phyloP scores from a whole-genome alignment of 2,113 vertebrate species.

The Podarcis cretensis region DNA sequence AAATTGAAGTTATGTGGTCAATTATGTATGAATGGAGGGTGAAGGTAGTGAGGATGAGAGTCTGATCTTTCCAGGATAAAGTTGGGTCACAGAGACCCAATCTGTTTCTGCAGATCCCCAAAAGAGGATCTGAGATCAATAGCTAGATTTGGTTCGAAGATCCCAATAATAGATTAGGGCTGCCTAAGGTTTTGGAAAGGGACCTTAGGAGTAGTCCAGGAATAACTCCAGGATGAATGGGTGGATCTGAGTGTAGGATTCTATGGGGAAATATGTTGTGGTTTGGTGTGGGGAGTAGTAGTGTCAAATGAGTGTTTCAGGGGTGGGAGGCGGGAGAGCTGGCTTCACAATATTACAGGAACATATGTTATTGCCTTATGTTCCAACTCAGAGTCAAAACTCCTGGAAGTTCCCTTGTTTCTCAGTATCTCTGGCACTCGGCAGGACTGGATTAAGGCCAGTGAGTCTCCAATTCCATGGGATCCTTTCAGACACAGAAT shows the following conservation, averaged over 20 bases:
- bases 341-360: not conserved
- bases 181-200: not conserved
- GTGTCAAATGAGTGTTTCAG: not conserved
- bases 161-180: not conserved
- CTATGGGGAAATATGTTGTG: not conserved
- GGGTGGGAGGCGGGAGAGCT: not conserved
- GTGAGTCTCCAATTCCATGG: not conserved
- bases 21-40: too few species aligned
- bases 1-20: not conserved
- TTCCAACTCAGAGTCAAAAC: not conserved
- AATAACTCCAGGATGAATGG: not conserved
- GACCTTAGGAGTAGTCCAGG: not conserved
- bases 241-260: not conserved
- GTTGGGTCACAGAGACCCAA: not conserved
- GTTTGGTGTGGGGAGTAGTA: too few species aligned
- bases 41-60: not conserved
- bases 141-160: not conserved
- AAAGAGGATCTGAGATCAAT: not conserved
- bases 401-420: conserved; percentile 11
- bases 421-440: conserved; percentile 2
- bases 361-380: not conserved
- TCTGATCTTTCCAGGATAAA: not conserved
- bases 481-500: not conserved
- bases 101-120: not conserved
- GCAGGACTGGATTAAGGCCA: not conserved